Conservation (phyloP, 1,140 invertebrate genomes). For the Augochlora pura region DNA sequence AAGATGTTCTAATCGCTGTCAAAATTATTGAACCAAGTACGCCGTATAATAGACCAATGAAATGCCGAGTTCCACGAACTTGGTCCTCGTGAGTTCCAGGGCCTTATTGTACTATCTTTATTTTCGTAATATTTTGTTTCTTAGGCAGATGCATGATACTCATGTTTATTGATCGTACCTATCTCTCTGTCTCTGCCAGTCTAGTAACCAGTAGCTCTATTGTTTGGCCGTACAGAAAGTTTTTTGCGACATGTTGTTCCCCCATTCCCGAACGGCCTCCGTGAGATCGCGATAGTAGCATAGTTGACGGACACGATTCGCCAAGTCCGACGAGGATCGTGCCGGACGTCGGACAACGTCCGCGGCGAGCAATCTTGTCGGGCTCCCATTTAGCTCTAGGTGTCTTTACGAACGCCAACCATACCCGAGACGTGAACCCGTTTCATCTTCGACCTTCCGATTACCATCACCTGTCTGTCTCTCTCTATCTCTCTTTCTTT, state of each 20-base stretch:
- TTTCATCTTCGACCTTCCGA: neutral
- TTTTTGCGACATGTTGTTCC: conserved; percentile 40
- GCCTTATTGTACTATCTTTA: conserved; percentile 21
- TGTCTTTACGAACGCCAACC: conserved; percentile 6
- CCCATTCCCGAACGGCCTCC: conserved; percentile 25
- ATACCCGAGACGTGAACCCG: neutral
- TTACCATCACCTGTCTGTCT: neutral
- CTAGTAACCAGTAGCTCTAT: conserved; percentile 65
- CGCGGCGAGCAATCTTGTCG: neutral
- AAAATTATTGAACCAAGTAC: no score
- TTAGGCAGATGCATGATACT: conserved; percentile 45
- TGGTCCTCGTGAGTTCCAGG: no score
- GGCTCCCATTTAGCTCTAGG: neutral
- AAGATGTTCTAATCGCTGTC: no score
- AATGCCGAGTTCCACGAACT: no score
- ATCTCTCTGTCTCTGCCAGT: conserved; percentile 62
- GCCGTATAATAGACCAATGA: no score
- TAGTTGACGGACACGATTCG: neutral
- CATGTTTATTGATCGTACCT: conserved; percentile 60
- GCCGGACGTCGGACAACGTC: neutral
- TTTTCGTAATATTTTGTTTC: conserved; percentile 7
- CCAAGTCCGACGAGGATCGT: neutral
- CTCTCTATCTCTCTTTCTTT: no score
- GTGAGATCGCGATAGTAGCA: neutral
- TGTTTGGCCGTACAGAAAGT: conserved; percentile 47